Base-by-base conservation (phyloP, 2,113 vertebrate genomes). In the Elaphurus davidianus region DNA sequence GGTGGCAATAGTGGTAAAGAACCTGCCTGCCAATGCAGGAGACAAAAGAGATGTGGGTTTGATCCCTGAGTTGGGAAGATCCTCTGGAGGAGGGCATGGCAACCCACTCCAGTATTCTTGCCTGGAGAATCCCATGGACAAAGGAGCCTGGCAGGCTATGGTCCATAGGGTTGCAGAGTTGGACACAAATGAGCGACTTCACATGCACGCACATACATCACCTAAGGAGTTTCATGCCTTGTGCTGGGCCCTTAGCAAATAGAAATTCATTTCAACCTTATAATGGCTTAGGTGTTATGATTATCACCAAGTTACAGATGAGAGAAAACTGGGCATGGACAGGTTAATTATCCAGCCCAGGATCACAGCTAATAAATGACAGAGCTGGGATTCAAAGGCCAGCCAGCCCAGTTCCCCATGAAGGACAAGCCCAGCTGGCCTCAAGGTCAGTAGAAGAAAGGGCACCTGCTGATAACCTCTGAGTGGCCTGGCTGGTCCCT, bases 151-250 rank as follows among this genome's bases (percentile, higher is more conserved):
- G 40, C 0, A 0, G 36, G 40, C 67, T 40, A 27, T 9, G 36
- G 71, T 76, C 40, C 71, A 67, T 33, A 40, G 71, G 21, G 71
- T 27, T 0, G 12, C 71, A 76, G 40, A 13, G 36, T 15, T 27
- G 71, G 71, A 43, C 71, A 43, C 71, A 33, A 43, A 25, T 76
- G 12, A 43, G 36, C 1, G 0, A 27, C 40, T 76, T 76, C 1
- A 2, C 23, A 76, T 0, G 0, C 40, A 76, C 0, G 3, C 36
- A 76, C 12, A 19, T 2, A 14, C 0, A 6, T 43, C 45, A 25
- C 13, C 16, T 64, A 36, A 7, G 21, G 15, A 76, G 12, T 0
- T 11, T 47, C 7, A 6, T 21, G 45, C 23, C 25, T 17, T 1
- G 0, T 12, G 27, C 74, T 7, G 8, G 10, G 2, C 3, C 45